These are phyloP conservation scores for Antedon mediterranea DNA, from an alignment of 53 echinoderm and acorn worm genomes.

Conservation along the genomic window DNA sequence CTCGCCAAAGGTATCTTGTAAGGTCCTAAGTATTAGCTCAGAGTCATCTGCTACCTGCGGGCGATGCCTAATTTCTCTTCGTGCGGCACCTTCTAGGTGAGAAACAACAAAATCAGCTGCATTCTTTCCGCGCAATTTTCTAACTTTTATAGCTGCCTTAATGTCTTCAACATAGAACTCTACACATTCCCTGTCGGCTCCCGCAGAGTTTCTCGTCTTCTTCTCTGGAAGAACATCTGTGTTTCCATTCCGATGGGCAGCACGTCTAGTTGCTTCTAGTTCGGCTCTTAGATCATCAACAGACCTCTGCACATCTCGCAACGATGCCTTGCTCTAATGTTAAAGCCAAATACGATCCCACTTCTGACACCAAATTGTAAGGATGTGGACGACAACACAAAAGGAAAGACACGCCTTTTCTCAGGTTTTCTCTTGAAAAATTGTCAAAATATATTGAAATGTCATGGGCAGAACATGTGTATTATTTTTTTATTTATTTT, in stretches of 20 bases:
- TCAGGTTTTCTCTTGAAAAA: no score
- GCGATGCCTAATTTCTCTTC: neutral
- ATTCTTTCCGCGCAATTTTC: neutral
- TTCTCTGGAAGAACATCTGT: slow-evolving; percentile 2
- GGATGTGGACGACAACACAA: neutral
- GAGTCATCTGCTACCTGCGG: neutral
- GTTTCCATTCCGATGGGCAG: neutral
- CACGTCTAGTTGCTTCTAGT: neutral
- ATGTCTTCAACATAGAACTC: neutral
- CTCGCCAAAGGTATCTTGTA: neutral
- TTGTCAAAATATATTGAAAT: no score
- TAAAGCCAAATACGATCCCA: neutral
- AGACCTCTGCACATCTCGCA: neutral
- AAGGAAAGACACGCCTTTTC: no score
- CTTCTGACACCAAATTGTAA: slow-evolving; percentile 16
- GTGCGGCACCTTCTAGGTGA: neutral
- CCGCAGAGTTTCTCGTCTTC: neutral
- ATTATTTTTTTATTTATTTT: no score
- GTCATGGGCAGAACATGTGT: no score
- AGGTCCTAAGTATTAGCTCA: neutral
- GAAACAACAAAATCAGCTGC: neutral
- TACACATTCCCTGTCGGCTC: neutral
- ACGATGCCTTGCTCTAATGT: neutral
- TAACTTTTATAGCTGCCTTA: neutral
- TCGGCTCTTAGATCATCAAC: neutral